Evolutionary conservation across 2,888 invertebrate species (phyloP), one percentile per base, ranked within the genome.

Genomic region (Epistrophe eligans): DNA sequence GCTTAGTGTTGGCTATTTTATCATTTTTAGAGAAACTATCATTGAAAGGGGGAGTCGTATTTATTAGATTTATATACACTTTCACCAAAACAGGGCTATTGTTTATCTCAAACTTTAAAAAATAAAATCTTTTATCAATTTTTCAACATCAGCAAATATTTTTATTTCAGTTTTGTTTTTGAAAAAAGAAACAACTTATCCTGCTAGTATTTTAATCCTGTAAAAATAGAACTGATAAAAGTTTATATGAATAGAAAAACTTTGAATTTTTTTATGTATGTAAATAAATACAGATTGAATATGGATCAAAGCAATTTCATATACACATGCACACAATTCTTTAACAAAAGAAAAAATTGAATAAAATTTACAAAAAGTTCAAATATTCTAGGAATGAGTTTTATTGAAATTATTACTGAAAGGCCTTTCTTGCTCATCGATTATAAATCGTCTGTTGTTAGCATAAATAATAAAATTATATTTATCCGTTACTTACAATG

Each of bases 401-500:
- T n/a, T 52, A 64, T 66, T 79, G 43, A 28, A 40, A 32, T 15
- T 58, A 77, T 67, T n/a, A n/a, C n/a, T 67, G 35, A 67, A 58
- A 55, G 32, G 19, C 4, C 48, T 17, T 48, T 9, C 48, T 48
- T 2, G 48, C 9, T 48, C 48, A 48, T 48, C 17, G 17, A 48
- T 9, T 48, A 48, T 17, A 17, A 17, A 7, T 6, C 24, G 35
- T 66, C 57, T 28, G 55, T 74, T 66, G 40, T 50, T 28, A 17
- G 40, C 60, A 64, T 58, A 50, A 79, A 71, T 79, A 79, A 62
- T 62, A 60, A 79, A 77, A 24, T n/a, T 4, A 32, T 7, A 32
- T 0, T 72, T 43, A 48, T 38, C 66, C 48, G 62, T 48, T 48
- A 48, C 15, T 48, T 10, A 7, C 48, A 48, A 48, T 17, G 17